Evolutionary conservation across 2,113 vertebrate species (phyloP), one percentile per base, ranked within the genome.

Genomic region (Paralichthys olivaceus): DNA sequence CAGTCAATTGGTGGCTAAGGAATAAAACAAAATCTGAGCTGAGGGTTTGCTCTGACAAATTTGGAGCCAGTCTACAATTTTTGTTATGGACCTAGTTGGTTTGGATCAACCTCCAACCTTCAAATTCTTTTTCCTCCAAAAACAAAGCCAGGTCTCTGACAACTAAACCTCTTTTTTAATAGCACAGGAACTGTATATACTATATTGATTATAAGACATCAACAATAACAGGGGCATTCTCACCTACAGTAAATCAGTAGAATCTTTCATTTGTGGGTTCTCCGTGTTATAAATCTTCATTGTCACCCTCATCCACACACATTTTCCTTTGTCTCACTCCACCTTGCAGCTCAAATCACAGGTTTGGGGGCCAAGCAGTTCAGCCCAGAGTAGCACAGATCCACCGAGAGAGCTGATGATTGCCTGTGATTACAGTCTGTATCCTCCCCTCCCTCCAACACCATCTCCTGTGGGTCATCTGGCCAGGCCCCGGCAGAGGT

Each of bases 361-460:
- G 80, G 69, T 86, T 79, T 69, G 67, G 28, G 32, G 79, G 72
- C 37, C 76, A 59, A 47, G 73, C 51, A 20, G 71, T 75, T 72
- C 75, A 83, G 82, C 17, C 73, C 60, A 64, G 74, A 81, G 73
- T 1, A 63, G 75, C 68, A 56, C 66, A 82, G 72, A 81, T 89
- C 77, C 81, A 69, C 64, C 2, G 76, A 77, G 79, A 78, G 80
- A 84, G 75, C 72, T 22, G 82, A 85, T 90, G 92, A 93, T 91
- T 93, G 91, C 80, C 85, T 92, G 83, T 93, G 91, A 92, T 93
- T 92, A 92, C 90, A 85, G 84, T 57, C 84, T 69, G 79, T 28
- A 57, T 83, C 71, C 77, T 55, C 60, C 74, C 58, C 59, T 72
- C 67, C 70, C 56, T 26, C 69, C 2, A 28, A 81, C 75, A 83